Evolutionary conservation across 2,888 invertebrate species (phyloP), one percentile per base, ranked within the genome.

Genomic region (Synergus gifuensis): DNA sequence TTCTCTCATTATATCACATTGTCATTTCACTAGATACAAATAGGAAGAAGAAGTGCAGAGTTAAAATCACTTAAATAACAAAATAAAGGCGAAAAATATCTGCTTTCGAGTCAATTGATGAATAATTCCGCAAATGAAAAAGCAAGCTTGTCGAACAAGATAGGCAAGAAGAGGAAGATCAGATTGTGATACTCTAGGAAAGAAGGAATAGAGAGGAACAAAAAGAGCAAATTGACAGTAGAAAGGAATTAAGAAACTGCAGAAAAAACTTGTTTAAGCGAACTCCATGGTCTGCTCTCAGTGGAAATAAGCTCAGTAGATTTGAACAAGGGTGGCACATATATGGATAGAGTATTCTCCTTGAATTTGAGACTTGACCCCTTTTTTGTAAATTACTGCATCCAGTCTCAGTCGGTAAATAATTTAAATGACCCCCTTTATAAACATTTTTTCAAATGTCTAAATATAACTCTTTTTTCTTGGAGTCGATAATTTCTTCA

Each of bases 181-280:
- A 36, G 36, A 36, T 36, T 36, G 64, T 36, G 40, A 64, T 64
- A 16, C 16, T 62, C 11, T 62, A 62, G 62, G 28, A 64, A 64
- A 64, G 40, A 16, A 36, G 40, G 40, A 4, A 28, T 36, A 4
- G 64, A 64, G 64, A n/a, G n/a, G 64, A 16, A 14, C 7, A 64
- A 64, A 64, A 64, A 64, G 64, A 40, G 64, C 64, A 64, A 64
- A 40, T 16, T 64, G 64, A 64, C 40, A 64, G 64, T 64, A 64
- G 28, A 64, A 64, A 14, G 64, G n/a, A n/a, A 64, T 64, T 28
- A 64, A 64, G 40, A 42, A 64, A 42, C 36, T 64, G 7, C 40
- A 28, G 40, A 64, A 40, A 64, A 40, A 64, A 64, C 64, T 64
- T 64, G 64, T 64, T 64, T 36, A 64, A 64, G 28, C 64, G 64